A percentile compares a stretch with the other conserved stretches of the same genome.
These are phyloP conservation scores for Steinernema feltiae DNA, from an alignment of 1,140 invertebrate species.

Conservation along the genomic window DNA sequence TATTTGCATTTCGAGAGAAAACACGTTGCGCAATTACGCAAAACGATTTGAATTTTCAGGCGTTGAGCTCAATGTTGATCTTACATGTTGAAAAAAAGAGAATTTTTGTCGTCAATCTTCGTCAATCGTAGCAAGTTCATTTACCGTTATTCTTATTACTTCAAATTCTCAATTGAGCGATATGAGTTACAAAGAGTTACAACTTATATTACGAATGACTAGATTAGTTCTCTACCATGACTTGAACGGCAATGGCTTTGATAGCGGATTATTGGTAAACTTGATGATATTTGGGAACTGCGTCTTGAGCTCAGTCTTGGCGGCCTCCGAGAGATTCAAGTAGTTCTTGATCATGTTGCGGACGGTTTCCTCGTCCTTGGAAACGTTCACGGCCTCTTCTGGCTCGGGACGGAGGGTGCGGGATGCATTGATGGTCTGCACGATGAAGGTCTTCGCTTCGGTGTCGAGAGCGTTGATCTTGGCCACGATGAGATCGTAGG, in stretches of 20 bases:
- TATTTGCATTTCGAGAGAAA: too few relatives aligned
- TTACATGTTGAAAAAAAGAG: too few relatives aligned
- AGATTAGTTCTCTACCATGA: background rate
- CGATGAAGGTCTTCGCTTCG: conserved; percentile 36
- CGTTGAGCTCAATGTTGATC: too few relatives aligned
- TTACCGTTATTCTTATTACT: background rate
- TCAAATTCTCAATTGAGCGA: background rate
- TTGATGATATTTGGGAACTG: conserved; percentile 2
- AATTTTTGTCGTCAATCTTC: too few relatives aligned
- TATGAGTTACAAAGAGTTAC: too few relatives aligned
- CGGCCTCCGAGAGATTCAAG: background rate
- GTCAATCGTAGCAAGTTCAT: background rate
- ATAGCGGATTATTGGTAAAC: background rate
- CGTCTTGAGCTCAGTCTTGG: background rate
- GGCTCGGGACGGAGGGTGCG: background rate
- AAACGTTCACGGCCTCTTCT: background rate
- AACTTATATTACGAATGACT: background rate
- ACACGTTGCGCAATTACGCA: too few relatives aligned
- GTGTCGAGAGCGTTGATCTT: conserved; percentile 29
- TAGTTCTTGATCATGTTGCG: conserved; percentile 7
- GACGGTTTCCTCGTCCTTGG: conserved; percentile 11
- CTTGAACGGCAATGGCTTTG: background rate
- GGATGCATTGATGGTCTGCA: conserved; percentile 9
- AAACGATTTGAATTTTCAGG: too few relatives aligned
- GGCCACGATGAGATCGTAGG: conserved; percentile 27